Base-by-base conservation (phyloP, 2,888 invertebrate species). In the Fragum whitleyi region DNA sequence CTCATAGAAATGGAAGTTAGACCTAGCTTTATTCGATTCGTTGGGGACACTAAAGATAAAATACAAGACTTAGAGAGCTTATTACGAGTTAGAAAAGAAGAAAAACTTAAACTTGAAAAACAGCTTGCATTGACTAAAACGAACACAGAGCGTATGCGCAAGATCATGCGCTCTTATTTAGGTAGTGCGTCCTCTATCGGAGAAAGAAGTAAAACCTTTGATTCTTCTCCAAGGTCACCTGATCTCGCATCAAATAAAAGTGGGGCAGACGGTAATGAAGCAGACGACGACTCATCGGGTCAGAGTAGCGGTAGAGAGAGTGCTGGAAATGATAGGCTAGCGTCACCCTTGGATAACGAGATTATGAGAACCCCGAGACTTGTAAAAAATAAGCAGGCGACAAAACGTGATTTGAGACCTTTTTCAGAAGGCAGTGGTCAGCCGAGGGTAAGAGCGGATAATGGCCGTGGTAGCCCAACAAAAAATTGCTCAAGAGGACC, bases 11-110 rank as follows among this genome's bases (percentile, higher is more conserved):
- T 90, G 51, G 90, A 91, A 71, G 74, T 92, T 0, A 73, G 90
- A 21, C 92, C 92, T 9, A 89, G 87, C 80, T 90, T 92, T 70
- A 91, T 92, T 26, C 85, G 88, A n/a, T 92, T 88, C 77, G 73
- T 86, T 2, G 89, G 86, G 14, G 90, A 91, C 55, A 77, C 90
- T 19, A 84, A 89, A 57, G 83, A 84, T 39, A 86, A 88, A 61
- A 89, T 92, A 11, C 65, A 79, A 14, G 86, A 85, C 1, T 57
- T 89, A 5, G 80, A 88, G 73, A 62, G 77, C n/a, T 68, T 83
- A 11, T 72, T 89, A 0, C 57, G 77, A 9, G 69, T 72, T 11
- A 87, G 86, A 77, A 85, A 85, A 53, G 76, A 79, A 9, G 86
- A 88, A 65, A 89, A 89, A 79, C 28, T 85, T 36, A 81, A 89